Evolutionary conservation across 2,888 invertebrate species (phyloP).

Genomic region (Brachypalpus laphriformis): DNA sequence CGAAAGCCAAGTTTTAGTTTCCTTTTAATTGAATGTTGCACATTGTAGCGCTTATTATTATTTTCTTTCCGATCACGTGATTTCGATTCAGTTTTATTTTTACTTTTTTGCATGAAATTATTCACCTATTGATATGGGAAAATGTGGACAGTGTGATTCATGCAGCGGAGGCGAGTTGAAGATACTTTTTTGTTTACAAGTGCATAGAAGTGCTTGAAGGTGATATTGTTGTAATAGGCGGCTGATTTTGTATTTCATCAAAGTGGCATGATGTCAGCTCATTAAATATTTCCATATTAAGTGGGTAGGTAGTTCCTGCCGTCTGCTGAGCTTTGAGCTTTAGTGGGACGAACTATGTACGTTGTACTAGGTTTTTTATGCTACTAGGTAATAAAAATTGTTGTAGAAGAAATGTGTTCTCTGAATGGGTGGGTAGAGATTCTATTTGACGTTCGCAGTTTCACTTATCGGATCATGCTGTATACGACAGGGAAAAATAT

Average conservation of each 20-base stretch:
- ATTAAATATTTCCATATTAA: not conserved
- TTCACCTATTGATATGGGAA: conserved; percentile 6
- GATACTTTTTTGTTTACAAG: conserved; percentile 15
- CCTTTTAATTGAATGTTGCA: conserved; percentile 42
- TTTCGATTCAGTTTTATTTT: not conserved
- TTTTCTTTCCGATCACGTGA: conserved; percentile 50
- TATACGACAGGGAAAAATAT: too few relatives aligned
- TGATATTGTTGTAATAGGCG: not conserved
- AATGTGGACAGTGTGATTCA: conserved; percentile 1
- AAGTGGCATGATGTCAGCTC: not conserved
- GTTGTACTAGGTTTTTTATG: not conserved
- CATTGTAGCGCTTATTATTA: conserved; percentile 21
- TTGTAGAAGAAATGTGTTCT: too few relatives aligned
- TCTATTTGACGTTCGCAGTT: too few relatives aligned
- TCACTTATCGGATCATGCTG: too few relatives aligned
- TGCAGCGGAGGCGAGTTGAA: not conserved
- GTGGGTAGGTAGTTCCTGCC: not conserved
- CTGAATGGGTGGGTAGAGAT: too few relatives aligned
- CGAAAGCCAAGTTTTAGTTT: conserved; percentile 32
- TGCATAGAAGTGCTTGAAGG: not conserved
- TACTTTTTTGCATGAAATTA: conserved; percentile 16
- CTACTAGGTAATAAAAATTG: not conserved
- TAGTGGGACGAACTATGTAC: not conserved
- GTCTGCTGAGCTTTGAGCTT: not conserved
- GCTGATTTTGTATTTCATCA: not conserved